Conservation (phyloP, 1,140 invertebrate genomes). For the Daktulosphaira vitifoliae region DNA sequence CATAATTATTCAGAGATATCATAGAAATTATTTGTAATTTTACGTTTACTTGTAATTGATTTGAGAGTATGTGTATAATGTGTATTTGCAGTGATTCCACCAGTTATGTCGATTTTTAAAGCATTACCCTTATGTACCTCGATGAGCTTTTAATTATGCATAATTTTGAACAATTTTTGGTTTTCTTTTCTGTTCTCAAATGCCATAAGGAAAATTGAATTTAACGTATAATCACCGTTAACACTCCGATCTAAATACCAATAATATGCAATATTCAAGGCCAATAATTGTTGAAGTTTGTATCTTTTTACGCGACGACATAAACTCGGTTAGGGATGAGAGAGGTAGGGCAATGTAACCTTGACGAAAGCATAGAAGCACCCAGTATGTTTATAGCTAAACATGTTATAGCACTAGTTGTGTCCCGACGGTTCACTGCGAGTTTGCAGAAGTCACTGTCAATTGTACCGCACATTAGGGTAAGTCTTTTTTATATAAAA, state of each 20-base stretch:
- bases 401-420: constrained; percentile 4
- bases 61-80: too few species aligned
- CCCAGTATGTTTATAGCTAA: constrained; percentile 27
- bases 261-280: constrained; percentile 9
- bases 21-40: too few species aligned
- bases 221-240: too few species aligned
- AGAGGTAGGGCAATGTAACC: constrained; percentile 29
- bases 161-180: too few species aligned
- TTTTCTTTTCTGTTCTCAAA: too few species aligned
- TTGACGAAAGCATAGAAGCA: constrained; percentile 31
- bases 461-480: not conserved
- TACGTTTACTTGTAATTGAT: too few species aligned
- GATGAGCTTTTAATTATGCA: too few species aligned
- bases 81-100: too few species aligned
- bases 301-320: constrained; percentile 7
- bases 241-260: not conserved
- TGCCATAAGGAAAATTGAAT: too few species aligned
- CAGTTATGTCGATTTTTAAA: too few species aligned
- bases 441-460: not conserved
- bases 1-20: too few species aligned
- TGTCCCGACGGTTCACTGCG: not conserved
- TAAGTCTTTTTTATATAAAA: constrained; percentile 3
- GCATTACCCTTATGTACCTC: too few species aligned
- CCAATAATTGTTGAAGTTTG: constrained; percentile 4
- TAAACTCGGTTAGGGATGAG: constrained; percentile 28